Evolutionary conservation across 2,797 vertebrate genomes (phyloP).

Genomic region (Gallinago stenura): DNA sequence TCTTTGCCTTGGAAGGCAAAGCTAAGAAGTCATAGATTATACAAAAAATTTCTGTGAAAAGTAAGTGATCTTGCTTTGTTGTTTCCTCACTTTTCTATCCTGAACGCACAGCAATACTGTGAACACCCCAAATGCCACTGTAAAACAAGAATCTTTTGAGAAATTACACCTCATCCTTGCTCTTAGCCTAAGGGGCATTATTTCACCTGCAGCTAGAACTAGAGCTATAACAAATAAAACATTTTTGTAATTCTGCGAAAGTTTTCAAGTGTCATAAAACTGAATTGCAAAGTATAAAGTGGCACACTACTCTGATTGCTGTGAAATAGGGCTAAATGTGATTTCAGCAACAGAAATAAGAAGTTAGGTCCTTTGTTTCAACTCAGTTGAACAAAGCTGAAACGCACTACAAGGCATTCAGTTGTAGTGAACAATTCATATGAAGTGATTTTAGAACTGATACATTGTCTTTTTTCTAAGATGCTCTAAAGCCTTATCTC

Average conservation of each 20-base stretch:
- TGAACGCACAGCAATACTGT: background rate
- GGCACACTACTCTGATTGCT: background rate
- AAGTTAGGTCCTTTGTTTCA: background rate
- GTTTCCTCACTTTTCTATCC: constrained; percentile 56
- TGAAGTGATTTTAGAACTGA: background rate
- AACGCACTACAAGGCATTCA: background rate
- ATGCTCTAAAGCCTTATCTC: background rate
- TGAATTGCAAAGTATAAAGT: background rate
- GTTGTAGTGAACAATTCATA: background rate
- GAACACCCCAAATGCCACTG: background rate
- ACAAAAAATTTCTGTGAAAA: constrained; percentile 62
- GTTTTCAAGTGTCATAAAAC: background rate
- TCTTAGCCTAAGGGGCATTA: background rate
- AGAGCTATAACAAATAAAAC: background rate
- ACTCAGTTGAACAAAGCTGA: too few relatives aligned
- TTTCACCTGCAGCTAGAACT: background rate
- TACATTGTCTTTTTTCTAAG: background rate
- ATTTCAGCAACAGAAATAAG: background rate
- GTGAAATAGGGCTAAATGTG: background rate
- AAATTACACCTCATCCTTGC: background rate
- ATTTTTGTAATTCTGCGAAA: background rate
- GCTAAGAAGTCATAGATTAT: constrained; percentile 19
- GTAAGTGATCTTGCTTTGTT: constrained; percentile 53
- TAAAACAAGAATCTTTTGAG: constrained; percentile 6
- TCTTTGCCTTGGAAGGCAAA: constrained; percentile 63